Evolutionary conservation across 2,113 vertebrate genomes (phyloP).

Genomic region (Melierax canorus): DNA sequence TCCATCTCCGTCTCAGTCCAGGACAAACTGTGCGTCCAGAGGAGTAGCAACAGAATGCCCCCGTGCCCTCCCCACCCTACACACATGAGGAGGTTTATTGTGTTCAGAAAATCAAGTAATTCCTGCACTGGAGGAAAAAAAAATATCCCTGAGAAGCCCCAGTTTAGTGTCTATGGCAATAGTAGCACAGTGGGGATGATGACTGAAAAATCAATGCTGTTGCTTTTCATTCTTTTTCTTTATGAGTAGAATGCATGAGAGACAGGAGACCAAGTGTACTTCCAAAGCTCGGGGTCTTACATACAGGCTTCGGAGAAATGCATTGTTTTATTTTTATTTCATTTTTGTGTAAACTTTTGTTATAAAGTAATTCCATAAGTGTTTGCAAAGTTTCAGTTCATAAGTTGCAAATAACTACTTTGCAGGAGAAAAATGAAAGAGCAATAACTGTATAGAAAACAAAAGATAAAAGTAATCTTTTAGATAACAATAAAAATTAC

Average conservation of each 20-base stretch:
- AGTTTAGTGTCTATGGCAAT: neutral
- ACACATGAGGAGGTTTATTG: neutral
- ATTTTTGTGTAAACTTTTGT: neutral
- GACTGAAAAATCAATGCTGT: neutral
- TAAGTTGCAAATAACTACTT: neutral
- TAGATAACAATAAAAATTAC: neutral
- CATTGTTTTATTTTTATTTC: neutral
- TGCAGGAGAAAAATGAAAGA: neutral
- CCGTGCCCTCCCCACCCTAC: accelerated
- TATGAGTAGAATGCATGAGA: neutral
- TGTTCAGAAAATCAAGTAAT: neutral
- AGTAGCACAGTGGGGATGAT: neutral
- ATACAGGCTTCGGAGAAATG: neutral
- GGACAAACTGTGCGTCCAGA: too few species aligned
- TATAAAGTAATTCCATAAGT: neutral
- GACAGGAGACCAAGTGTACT: neutral
- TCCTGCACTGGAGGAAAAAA: neutral
- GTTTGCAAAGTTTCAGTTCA: neutral
- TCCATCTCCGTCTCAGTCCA: too few species aligned
- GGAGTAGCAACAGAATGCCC: neutral
- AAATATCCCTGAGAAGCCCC: neutral
- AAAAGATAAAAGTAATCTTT: neutral
- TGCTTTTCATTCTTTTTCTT: neutral
- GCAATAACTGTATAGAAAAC: neutral
- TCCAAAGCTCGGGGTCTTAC: neutral